A percentile compares a stretch with the other conserved stretches of the same genome.
These are phyloP conservation scores for Lophura swinhoii DNA, from an alignment of 2,797 vertebrate genomes.

Conservation along the genomic window DNA sequence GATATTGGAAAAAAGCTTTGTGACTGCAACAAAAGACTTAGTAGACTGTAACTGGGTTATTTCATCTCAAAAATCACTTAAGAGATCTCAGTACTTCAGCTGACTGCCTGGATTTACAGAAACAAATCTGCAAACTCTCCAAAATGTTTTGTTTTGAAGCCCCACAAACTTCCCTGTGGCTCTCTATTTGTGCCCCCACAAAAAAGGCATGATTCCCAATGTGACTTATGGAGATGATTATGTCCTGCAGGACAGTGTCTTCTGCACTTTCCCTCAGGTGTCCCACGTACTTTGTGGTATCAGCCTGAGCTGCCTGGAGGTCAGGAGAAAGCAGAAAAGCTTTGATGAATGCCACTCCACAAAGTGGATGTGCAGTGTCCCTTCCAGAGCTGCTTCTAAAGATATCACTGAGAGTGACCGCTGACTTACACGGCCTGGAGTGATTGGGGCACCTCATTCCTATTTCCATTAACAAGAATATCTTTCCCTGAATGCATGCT, in stretches of 20 bases:
- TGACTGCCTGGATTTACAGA: neutral
- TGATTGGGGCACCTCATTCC: neutral
- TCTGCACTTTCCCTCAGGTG: neutral
- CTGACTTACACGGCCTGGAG: neutral
- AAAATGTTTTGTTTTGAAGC: neutral
- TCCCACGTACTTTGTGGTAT: neutral
- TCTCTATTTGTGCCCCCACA: neutral
- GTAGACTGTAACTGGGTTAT: neutral
- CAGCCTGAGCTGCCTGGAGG: neutral
- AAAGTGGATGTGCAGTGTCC: accelerated
- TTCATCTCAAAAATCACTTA: neutral
- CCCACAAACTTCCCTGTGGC: neutral
- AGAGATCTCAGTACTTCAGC: neutral
- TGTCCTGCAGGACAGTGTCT: neutral
- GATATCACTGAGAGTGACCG: accelerated
- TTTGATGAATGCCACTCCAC: neutral
- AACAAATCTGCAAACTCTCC: neutral
- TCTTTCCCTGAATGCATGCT: neutral
- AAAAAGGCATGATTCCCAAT: neutral
- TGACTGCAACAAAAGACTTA: neutral
- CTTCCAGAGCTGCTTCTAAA: neutral
- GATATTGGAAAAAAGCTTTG: neutral
- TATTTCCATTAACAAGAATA: neutral
- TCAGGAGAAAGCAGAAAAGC: neutral
- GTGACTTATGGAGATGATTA: neutral